Evolutionary conservation across 2,113 vertebrate species (phyloP), one percentile per base, ranked within the genome.

Genomic region (Eonycteris spelaea): DNA sequence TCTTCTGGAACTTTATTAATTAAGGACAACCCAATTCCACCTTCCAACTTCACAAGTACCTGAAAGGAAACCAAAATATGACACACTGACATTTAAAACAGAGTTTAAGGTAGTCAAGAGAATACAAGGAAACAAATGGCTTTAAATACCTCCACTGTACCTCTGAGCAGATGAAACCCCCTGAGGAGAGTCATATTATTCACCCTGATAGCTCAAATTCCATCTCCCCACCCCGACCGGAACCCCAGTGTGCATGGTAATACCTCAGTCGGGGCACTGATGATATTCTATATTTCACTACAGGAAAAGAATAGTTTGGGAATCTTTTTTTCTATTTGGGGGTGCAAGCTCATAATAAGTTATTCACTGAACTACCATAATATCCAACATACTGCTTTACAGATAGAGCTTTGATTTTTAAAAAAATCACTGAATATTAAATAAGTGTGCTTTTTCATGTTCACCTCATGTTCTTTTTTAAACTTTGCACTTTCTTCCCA

Each of bases 1-100:
- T 99, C 99, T 98, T 99, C 99, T 6, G 99, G 99, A 88, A 99
- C 97, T 98, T 99, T 99, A 97, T 99, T 99, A 86, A 99, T 99
- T 97, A 99, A 98, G 84, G 99, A 99, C 79, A 99, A 97, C 0
- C 99, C 99, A 55, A 99, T 97, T 65, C 99, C 99, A 38, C 99
- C 99, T 97, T 99, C 99, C 91, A 99, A 94, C 95, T 98, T 99
- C 96, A 99, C 98, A 92, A 99, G 91, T 40, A 99, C 99, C 99
- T 99, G 96, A 96, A 84, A 91, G 35, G 61, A 93, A 96, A 93
- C 28, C 61, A 86, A 91, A 94, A 59, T 7, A 90, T 2, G 18
- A 26, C 30, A 88, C 38, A 40, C 0, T 68, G 22, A 67, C 26
- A 22, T 55, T 90, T 80, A 80, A 84, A 93, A 94, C 6, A 68